A percentile compares a stretch with the other conserved stretches of the same genome.
Evolutionary conservation across 2,113 vertebrate species (phyloP).

Genomic region (Rhea americana): DNA sequence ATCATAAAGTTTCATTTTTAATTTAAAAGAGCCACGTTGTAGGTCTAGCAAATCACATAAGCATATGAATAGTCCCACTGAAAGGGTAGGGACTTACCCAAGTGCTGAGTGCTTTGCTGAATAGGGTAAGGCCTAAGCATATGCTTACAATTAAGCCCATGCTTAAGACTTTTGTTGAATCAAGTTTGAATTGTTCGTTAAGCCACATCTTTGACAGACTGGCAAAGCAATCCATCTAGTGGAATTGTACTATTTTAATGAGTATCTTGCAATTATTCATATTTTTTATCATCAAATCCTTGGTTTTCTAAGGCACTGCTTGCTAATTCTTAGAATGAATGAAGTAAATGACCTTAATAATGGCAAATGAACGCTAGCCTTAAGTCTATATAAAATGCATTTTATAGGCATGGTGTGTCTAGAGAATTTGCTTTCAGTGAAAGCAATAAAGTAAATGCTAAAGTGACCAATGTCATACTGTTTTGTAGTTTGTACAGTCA

Average conservation of each 20-base stretch:
- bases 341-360: constrained; percentile 67
- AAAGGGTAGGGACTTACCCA: constrained; percentile 12
- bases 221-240: constrained; percentile 29
- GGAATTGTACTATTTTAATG: constrained; percentile 8
- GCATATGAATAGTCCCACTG: constrained; percentile 46
- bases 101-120: constrained; percentile 30
- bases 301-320: constrained; percentile 43
- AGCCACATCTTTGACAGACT: constrained; percentile 24
- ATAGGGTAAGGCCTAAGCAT: constrained; percentile 43
- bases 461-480: constrained; percentile 76
- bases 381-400: constrained; percentile 73
- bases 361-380: constrained; percentile 68
- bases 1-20: constrained; percentile 39
- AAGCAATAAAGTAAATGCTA: constrained; percentile 79
- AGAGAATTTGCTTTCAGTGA: constrained; percentile 89
- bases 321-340: constrained; percentile 59
- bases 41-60: constrained; percentile 48
- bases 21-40: constrained; percentile 32
- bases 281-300: constrained; percentile 28
- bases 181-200: constrained; percentile 40
- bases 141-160: constrained; percentile 62
- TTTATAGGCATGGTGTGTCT: constrained; percentile 74
- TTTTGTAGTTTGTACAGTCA: constrained; percentile 81
- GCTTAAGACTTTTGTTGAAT: constrained; percentile 46
- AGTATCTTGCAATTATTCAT: neutral